Percentiles rank a stretch among this genome's conserved stretches.
phyloP scores from a whole-genome alignment of 2,797 vertebrate genomes.

The Centroberyx gerrardi region DNA sequence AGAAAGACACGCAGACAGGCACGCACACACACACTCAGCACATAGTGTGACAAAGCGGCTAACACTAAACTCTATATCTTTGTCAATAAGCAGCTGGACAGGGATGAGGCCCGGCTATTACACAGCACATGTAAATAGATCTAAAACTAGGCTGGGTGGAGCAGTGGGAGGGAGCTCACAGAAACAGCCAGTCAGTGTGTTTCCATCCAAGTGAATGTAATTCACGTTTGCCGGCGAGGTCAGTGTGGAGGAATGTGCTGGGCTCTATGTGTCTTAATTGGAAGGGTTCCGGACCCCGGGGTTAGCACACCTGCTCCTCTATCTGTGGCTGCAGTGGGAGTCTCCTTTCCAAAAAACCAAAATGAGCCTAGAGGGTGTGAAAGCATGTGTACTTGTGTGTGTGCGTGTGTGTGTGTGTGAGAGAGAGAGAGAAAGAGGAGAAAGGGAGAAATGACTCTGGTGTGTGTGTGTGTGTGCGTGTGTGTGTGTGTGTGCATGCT shows the following conservation, averaged over 20 bases:
- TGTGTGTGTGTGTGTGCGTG: conserved; percentile 10
- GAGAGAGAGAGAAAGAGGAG: conserved; percentile 11
- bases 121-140: conserved; percentile 76
- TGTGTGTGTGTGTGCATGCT: neutral
- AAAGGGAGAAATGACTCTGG: conserved; percentile 18
- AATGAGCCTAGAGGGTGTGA: conserved; percentile 71
- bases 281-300: conserved; percentile 82
- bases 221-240: conserved; percentile 70
- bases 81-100: conserved; percentile 72
- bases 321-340: conserved; percentile 76
- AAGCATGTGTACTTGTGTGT: conserved; percentile 29
- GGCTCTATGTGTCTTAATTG: conserved; percentile 87
- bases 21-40: conserved; percentile 7
- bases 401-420: conserved; percentile 5
- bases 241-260: conserved; percentile 77
- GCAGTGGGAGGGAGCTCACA: conserved; percentile 65
- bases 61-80: conserved; percentile 48
- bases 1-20: conserved; percentile 7
- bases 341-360: conserved; percentile 73
- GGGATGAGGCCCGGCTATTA: conserved; percentile 70
- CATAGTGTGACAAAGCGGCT: conserved; percentile 43
- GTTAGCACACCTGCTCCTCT: conserved; percentile 86
- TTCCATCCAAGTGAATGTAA: conserved; percentile 68
- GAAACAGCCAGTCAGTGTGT: conserved; percentile 60
- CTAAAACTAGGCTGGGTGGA: conserved; percentile 67